Evolutionary conservation across 1,140 invertebrate genomes (phyloP), one percentile per base, ranked within the genome.

Genomic region (Drosophila kanapiae): DNA sequence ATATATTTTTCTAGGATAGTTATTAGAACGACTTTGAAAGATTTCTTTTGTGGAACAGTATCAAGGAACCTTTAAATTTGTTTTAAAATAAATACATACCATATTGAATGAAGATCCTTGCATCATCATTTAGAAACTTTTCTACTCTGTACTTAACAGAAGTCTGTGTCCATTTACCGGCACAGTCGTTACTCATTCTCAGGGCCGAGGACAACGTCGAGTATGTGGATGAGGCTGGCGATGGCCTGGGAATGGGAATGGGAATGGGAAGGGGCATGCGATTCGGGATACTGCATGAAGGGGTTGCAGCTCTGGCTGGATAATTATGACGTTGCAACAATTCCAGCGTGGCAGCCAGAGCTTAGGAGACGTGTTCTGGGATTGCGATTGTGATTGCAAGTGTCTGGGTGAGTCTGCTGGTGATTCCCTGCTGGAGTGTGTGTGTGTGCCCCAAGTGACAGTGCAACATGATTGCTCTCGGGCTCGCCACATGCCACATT

Each of bases 281-380:
- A n/a, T 37, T 60, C 51, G 63, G 42, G 54, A 18, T 43, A 29
- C 51, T 9, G 6, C 53, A 38, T 31, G 48, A 31, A 49, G 35
- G 29, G 69, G 67, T 40, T 72, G 69, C 47, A 43, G 65, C 54
- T 49, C 68, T 87, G 80, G 69, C 70, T 81, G 75, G 85, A 90
- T 90, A 90, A 90, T 90, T 90, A 90, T 90, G 85, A 90, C 85
- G 85, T 90, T 90, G 85, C 85, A 90, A 90, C 85, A 90, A 90
- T 90, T 90, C 79, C 81, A 84, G 58, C 57, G 48, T 65, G 63
- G 60, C 64, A 64, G 70, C 57, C 54, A 79, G 76, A 80, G 80
- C 78, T 83, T 80, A 80, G 81, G 67, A 71, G 67, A 85, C 68
- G 76, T 78, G 76, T 78, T 70, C 75, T 78, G 76, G 65, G 75